phyloP scores from a whole-genome alignment of 1,140 invertebrate species.

The Zaprionus kolodkinae region DNA sequence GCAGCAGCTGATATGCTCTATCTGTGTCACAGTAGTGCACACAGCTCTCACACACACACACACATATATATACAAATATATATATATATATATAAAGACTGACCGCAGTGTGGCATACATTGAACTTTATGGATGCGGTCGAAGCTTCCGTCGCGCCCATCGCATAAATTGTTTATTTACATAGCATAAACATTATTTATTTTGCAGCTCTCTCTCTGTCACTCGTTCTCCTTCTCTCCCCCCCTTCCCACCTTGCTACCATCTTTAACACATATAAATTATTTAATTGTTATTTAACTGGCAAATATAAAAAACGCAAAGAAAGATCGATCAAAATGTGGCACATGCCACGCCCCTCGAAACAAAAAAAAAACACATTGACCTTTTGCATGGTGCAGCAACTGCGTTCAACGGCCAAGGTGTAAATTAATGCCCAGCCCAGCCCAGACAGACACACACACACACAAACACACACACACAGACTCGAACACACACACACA shows the following conservation, averaged over 20 bases:
- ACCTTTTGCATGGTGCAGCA: slow-evolving; percentile 48
- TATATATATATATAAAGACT: slow-evolving; percentile 22
- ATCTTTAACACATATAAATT: slow-evolving; percentile 60
- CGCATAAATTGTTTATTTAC: slow-evolving; percentile 59
- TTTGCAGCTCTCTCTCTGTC: not conserved
- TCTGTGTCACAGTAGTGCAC: not conserved
- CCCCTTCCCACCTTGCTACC: slow-evolving; percentile 2
- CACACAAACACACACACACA: slow-evolving; percentile 16
- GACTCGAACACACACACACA: not conserved
- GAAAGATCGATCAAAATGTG: slow-evolving; percentile 37
- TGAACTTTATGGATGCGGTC: slow-evolving; percentile 55
- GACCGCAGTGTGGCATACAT: slow-evolving; percentile 44
- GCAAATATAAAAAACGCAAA: slow-evolving; percentile 60
- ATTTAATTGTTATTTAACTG: slow-evolving; percentile 67
- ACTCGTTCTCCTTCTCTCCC: not conserved
- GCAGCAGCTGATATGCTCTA: slow-evolving; percentile 15
- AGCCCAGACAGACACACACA: slow-evolving; percentile 18
- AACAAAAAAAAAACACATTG: slow-evolving; percentile 59
- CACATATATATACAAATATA: slow-evolving; percentile 20
- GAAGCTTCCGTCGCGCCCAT: slow-evolving; percentile 47
- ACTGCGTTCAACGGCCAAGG: slow-evolving; percentile 32
- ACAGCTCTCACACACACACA: slow-evolving; percentile 11
- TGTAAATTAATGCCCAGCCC: slow-evolving; percentile 68
- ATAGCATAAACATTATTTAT: slow-evolving; percentile 54
- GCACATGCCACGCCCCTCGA: slow-evolving; percentile 9